Evolutionary conservation across 2,113 vertebrate species (phyloP), one percentile per base, ranked within the genome.

Genomic region (Chaenocephalus aceratus): DNA sequence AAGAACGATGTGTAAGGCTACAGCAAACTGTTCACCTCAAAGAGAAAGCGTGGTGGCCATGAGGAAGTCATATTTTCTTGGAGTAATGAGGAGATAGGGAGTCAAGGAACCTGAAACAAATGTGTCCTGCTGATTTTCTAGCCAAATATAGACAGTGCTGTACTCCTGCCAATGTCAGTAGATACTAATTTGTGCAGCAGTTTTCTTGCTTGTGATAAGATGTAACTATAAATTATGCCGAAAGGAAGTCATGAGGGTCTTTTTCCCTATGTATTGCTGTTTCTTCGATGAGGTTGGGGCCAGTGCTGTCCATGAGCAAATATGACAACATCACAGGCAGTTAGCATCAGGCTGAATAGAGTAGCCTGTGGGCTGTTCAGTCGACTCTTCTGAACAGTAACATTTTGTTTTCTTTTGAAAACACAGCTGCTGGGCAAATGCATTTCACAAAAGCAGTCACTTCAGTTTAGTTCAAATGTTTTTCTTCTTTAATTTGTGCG

Each of bases 301-400:
- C 62, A 65, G 60, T 61, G 41, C 85, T 82, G 62, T 78, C 66
- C 72, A 68, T 90, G 86, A 89, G 72, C 71, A 91, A 88, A 91
- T 88, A 88, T 90, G 90, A 89, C 90, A 86, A 80, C 90, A 91
- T 91, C 86, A 82, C 65, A 88, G 72, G 79, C 84, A 58, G 84
- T 91, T 83, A 87, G 86, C 67, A 59, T 93, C 75, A 91, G 87
- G 77, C 75, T 73, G 81, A 79, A 68, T 44, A 77, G 58, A 82
- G 80, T 14, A 36, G 83, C 84, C 86, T 65, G 66, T 64, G 72
- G 88, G 79, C 1, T 60, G 62, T 74, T 76, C 56, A 64, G 34
- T 65, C 52, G 36, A 78, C 73, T 85, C 53, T 66, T 78, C 51
- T 80, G 77, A 76, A 87, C 56, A 67, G 62, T 52, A 73, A 77